Evolutionary conservation across 2,888 invertebrate genomes (phyloP).

Genomic region (Heliconius aoede): DNA sequence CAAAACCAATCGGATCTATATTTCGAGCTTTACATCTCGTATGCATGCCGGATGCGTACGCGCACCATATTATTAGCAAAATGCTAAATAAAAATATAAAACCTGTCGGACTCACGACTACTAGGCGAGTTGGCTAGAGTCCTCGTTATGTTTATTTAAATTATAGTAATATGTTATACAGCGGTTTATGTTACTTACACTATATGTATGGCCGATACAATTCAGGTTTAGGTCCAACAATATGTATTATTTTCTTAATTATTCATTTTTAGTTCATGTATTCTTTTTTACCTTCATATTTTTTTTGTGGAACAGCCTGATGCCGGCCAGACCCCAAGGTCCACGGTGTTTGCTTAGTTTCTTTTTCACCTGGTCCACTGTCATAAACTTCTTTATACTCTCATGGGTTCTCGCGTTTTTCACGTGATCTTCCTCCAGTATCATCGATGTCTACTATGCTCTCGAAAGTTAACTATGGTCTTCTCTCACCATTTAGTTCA

Average conservation of each 20-base stretch:
- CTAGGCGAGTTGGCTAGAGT: slow-evolving; percentile 21
- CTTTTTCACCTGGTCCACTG: not conserved
- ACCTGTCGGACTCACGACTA: slow-evolving; percentile 43
- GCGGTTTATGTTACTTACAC: not conserved
- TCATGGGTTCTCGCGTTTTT: not conserved
- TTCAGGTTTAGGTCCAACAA: not conserved
- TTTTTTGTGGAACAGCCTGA: not conserved
- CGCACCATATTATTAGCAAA: slow-evolving; percentile 64
- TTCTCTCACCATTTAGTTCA: too few species aligned
- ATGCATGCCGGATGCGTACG: slow-evolving; percentile 53
- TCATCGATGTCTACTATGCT: not conserved
- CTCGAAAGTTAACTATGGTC: not conserved
- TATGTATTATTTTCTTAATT: not conserved
- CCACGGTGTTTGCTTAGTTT: not conserved
- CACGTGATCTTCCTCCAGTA: not conserved
- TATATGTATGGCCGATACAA: not conserved
- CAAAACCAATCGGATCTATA: slow-evolving; percentile 25
- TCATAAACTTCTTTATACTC: not conserved
- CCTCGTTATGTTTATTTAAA: slow-evolving; percentile 26
- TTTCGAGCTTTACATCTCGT: slow-evolving; percentile 16
- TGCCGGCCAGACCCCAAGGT: not conserved
- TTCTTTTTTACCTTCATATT: not conserved
- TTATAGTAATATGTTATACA: slow-evolving; percentile 17
- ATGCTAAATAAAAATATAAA: slow-evolving; percentile 56
- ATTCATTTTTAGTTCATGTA: not conserved